Base-by-base conservation (phyloP, 2,888 invertebrate species). In the Scaptomyza caliginosa region DNA sequence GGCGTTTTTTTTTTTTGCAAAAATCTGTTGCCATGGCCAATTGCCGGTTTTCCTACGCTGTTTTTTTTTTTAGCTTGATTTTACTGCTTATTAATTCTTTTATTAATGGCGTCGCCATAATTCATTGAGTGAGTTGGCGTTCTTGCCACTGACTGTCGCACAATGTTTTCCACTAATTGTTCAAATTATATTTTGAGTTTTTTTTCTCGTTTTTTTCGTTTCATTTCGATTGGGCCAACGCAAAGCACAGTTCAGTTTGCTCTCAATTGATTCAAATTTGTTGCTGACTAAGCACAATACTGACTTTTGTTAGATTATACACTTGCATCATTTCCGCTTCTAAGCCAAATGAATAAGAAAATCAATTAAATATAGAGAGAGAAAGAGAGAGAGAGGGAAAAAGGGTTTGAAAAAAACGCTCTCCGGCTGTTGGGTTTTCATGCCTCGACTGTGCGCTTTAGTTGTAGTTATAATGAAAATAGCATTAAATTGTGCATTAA, bases 11-110 rank as follows among this genome's bases (percentile, higher is more conserved):
- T n/a, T n/a, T n/a, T n/a, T 77, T 80, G 78, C 78, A 70, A 83
- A 78, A 78, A 83, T 74, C 75, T 69, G 46, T 67, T 73, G 66
- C 82, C 68, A 73, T 59, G 77, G 80, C 64, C 66, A 65, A 54
- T 73, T 66, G 79, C 74, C 74, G 86, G 81, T 81, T 81, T 86
- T 86, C 74, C 80, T 80, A 81, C 77, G 54, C 50, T 52, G 55
- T 67, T 46, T 81, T 43, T 48, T 30, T 59, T 23, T 36, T 58
- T 65, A n/a, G n/a, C n/a, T n/a, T n/a, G n/a, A n/a, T 36, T 63
- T 80, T 77, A 66, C 65, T 74, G 63, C 64, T 78, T 75, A 59
- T 73, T 81, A 69, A 69, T 77, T 58, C 56, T 74, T 79, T 66
- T 66, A 72, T 75, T 45, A 45, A 74, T 83, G 80, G 60, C 79